phyloP scores from a whole-genome alignment of 1,140 invertebrate genomes.

The Monomorium pharaonis region DNA sequence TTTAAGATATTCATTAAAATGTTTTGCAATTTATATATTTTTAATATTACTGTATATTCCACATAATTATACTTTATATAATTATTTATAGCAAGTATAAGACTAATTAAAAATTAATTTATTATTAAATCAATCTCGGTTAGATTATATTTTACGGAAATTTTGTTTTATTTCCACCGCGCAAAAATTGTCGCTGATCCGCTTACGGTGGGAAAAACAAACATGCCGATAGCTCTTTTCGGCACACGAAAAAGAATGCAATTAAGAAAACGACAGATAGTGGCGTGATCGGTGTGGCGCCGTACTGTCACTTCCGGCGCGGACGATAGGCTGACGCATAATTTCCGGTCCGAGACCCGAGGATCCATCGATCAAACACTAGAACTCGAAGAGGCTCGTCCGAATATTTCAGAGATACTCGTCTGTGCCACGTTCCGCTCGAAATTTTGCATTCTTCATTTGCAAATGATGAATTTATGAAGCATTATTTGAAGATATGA shows the following conservation, averaged over 20 bases:
- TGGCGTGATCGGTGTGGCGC: slow-evolving; percentile 80
- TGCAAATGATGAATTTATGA: slow-evolving; percentile 6
- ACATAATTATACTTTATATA: neutral
- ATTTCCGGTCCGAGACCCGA: slow-evolving; percentile 82
- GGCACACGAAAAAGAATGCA: slow-evolving; percentile 69
- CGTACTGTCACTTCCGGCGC: slow-evolving; percentile 80
- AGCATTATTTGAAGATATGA: neutral
- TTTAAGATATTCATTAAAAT: neutral
- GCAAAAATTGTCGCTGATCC: slow-evolving; percentile 50
- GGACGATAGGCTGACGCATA: slow-evolving; percentile 84
- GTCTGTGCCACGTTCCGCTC: slow-evolving; percentile 46
- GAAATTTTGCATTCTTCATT: slow-evolving; percentile 62
- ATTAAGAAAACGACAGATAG: slow-evolving; percentile 81
- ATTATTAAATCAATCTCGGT: neutral
- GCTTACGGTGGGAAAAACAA: slow-evolving; percentile 52
- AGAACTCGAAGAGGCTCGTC: slow-evolving; percentile 71
- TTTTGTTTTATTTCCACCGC: neutral
- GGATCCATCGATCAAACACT: slow-evolving; percentile 85
- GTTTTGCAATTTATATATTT: neutral
- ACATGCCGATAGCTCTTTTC: slow-evolving; percentile 47
- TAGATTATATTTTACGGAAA: neutral
- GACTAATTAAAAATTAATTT: neutral
- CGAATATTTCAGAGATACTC: slow-evolving; percentile 71
- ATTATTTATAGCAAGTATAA: neutral
- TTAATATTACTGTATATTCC: neutral